phyloP scores from a whole-genome alignment of 2,113 vertebrate species.

The Tachysurus vachellii region DNA sequence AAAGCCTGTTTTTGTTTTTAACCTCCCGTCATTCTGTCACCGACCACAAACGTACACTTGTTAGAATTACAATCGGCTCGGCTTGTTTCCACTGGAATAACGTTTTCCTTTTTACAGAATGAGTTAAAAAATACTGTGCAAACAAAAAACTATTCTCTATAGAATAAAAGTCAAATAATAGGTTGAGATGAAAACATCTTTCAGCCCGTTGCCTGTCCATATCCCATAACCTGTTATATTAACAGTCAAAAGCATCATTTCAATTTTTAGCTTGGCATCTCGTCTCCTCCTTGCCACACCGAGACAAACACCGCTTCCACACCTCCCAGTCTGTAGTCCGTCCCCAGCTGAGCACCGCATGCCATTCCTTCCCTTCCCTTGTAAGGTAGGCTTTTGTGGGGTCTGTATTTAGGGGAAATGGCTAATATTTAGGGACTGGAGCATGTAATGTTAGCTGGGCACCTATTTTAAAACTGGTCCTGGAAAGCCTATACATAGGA shows the following conservation, averaged over 20 bases:
- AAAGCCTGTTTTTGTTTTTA: conserved; percentile 53
- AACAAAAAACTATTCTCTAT: not conserved
- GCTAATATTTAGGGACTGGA: conserved; percentile 76
- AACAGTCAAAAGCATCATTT: conserved; percentile 26
- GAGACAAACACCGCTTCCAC: conserved; percentile 36
- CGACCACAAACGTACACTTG: conserved; percentile 21
- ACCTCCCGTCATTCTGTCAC: not conserved
- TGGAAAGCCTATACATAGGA: conserved; percentile 72
- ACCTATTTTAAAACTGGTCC: conserved; percentile 72
- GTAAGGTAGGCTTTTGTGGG: conserved; percentile 76
- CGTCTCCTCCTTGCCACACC: conserved; percentile 20
- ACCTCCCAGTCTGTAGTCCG: conserved; percentile 33
- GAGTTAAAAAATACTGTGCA: not conserved
- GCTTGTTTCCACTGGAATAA: not conserved
- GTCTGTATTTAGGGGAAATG: conserved; percentile 82
- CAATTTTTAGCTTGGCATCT: conserved; percentile 40
- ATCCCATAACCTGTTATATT: not conserved
- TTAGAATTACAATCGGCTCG: not conserved
- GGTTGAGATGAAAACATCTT: not conserved
- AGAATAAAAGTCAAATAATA: not conserved
- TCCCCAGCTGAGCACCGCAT: conserved; percentile 62
- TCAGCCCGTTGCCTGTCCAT: not conserved
- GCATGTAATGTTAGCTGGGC: conserved; percentile 78
- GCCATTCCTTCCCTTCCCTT: conserved; percentile 70
- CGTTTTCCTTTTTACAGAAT: not conserved